Evolutionary conservation across 2,888 invertebrate genomes (phyloP).

Genomic region (Mimumesa dahlbomi): DNA sequence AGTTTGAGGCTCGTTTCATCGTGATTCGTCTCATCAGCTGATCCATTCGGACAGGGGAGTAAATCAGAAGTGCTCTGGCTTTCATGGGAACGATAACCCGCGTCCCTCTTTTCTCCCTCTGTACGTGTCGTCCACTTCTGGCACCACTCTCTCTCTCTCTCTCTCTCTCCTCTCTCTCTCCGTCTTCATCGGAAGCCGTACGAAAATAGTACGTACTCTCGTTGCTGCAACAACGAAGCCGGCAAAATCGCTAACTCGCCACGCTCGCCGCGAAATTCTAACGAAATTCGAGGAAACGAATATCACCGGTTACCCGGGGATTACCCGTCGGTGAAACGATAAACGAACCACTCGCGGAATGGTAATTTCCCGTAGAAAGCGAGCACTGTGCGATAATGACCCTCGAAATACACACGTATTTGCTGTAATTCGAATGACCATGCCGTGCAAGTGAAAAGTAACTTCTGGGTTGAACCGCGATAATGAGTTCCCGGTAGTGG

Average conservation of each 20-base stretch:
- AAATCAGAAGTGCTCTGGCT: slow-evolving; percentile 52
- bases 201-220: slow-evolving; percentile 58
- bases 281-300: slow-evolving; percentile 24
- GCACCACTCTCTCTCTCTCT: slow-evolving; percentile 17
- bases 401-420: no score
- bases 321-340: neutral
- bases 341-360: no score
- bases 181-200: slow-evolving; percentile 43
- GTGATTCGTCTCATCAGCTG: slow-evolving; percentile 53
- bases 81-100: slow-evolving; percentile 64
- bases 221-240: slow-evolving; percentile 48
- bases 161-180: slow-evolving; percentile 19
- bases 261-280: slow-evolving; percentile 21
- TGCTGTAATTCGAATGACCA: no score
- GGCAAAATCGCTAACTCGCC: slow-evolving; percentile 26
- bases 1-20: slow-evolving; percentile 7
- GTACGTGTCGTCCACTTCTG: neutral
- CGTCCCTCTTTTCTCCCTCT: slow-evolving; percentile 18
- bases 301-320: neutral
- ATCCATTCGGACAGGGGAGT: slow-evolving; percentile 47
- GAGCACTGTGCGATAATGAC: no score
- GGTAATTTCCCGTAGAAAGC: no score
- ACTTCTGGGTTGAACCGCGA: no score
- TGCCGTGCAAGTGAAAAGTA: no score
- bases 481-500: no score